These are phyloP conservation scores for Eremophila alpestris DNA, from an alignment of 2,797 vertebrate species.

Conservation along the genomic window DNA sequence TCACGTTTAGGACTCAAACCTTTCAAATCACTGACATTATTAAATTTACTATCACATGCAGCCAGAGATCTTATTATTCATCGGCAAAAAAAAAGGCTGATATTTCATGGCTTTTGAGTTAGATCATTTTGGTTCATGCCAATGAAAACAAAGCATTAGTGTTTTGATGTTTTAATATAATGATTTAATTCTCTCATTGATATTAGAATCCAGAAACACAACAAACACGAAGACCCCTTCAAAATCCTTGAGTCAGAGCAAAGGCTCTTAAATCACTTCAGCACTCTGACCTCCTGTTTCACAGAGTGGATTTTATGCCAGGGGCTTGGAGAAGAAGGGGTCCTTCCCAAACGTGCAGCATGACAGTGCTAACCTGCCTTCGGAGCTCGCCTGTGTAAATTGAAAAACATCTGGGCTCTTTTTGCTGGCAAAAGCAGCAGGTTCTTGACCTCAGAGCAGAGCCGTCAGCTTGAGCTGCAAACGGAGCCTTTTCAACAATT, in stretches of 20 bases:
- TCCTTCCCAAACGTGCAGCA: slow-evolving; percentile 43
- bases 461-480: slow-evolving; percentile 41
- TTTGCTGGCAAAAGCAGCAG: slow-evolving; percentile 63
- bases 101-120: slow-evolving; percentile 79
- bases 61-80: slow-evolving; percentile 81
- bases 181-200: slow-evolving; percentile 83
- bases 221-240: slow-evolving; percentile 72
- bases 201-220: slow-evolving; percentile 76
- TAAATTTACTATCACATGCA: slow-evolving; percentile 79
- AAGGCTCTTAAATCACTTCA: slow-evolving; percentile 70
- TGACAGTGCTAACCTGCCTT: slow-evolving; percentile 66
- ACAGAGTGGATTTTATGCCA: slow-evolving; percentile 40
- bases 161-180: slow-evolving; percentile 79
- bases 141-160: slow-evolving; percentile 82
- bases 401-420: slow-evolving; percentile 78
- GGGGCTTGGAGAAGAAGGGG: slow-evolving; percentile 46
- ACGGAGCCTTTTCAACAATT: slow-evolving; percentile 20
- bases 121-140: slow-evolving; percentile 78
- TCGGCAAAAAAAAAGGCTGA: slow-evolving; percentile 57
- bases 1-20: slow-evolving; percentile 68
- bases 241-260: slow-evolving; percentile 63
- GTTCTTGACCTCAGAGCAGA: slow-evolving; percentile 71
- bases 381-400: slow-evolving; percentile 66
- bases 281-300: slow-evolving; percentile 53
- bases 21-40: slow-evolving; percentile 77